These are phyloP conservation scores for Carlito syrichta DNA, from an alignment of 2,113 vertebrate species.

Conservation along the genomic window DNA sequence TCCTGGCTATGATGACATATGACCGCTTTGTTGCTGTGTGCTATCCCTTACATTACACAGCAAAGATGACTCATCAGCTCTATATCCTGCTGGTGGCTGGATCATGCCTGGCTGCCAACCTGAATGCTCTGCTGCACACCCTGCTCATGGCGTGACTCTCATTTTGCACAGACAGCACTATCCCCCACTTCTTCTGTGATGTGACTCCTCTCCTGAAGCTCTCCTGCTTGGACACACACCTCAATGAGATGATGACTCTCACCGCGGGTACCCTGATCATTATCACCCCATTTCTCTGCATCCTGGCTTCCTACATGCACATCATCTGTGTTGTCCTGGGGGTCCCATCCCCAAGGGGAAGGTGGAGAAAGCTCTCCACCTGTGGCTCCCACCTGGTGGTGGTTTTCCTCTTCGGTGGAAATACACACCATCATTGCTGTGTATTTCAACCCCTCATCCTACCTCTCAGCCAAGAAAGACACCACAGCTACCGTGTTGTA, in stretches of 20 bases:
- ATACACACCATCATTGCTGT: conserved; percentile 67
- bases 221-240: conserved; percentile 49
- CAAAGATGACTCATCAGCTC: not conserved
- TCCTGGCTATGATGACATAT: conserved; percentile 76
- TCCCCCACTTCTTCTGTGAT: conserved; percentile 78
- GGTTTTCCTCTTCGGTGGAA: conserved; percentile 73
- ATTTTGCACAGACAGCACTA: conserved; percentile 58
- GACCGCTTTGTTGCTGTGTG: conserved; percentile 67
- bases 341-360: not conserved
- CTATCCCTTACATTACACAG: conserved; percentile 62
- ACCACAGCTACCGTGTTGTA: conserved; percentile 67
- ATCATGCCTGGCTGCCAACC: conserved; percentile 9
- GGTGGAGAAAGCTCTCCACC: conserved; percentile 73
- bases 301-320: not conserved
- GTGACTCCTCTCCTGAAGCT: conserved; percentile 57
- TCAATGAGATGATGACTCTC: conserved; percentile 57
- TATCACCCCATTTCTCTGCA: not conserved
- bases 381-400: conserved; percentile 71
- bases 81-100: conserved; percentile 47
- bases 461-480: not conserved
- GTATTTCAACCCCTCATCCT: conserved; percentile 54
- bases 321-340: conserved; percentile 63
- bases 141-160: conserved; percentile 60
- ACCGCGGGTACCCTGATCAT: conserved; percentile 44
- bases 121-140: conserved; percentile 61